Base-by-base conservation (phyloP, 2,113 vertebrate genomes). In the Leuciscus idus region DNA sequence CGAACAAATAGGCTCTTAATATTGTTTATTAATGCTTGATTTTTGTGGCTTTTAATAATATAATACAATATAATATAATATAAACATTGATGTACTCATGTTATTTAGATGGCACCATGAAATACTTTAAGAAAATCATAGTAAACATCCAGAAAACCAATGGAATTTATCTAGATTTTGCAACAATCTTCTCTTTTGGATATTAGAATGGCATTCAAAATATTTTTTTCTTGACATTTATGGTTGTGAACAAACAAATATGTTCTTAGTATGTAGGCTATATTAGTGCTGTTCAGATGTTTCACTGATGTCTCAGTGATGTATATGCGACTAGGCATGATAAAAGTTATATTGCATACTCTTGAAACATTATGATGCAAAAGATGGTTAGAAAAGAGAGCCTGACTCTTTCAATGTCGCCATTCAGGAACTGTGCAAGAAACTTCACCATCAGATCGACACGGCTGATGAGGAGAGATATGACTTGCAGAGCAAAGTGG, bases 401-500 rank as follows among this genome's bases (percentile, higher is more conserved):
- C 9, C 6, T 85, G 17, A 78, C 33, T 64, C 19, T 83, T 79
- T 73, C 8, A 70, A 70, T 21, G 28, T 79, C 8, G 10, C 1
- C 4, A 76, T 77, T 87, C 85, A 99, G 98, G 98, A 99, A 0
- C 88, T 96, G 39, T 96, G 96, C 94, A 98, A 93, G 87, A 96
- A 98, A 89, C 88, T 99, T 68, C 94, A 97, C 17, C 90, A 95
- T 26, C 94, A 95, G 93, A 91, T 98, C 21, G 97, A 99, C 1
- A 91, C 89, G 6, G 92, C 96, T 4, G 98, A 99, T 93, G 98
- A 99, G 84, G 97, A 99, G 64, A 96, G 98, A 87, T 99, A 99
- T 0, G 98, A 99, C 92, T 88, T 96, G 91, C 92, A 94, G 68
- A 4, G 93, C 83, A 99, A 95, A 94, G 93, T 97, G 36, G 87